Percentiles rank a stretch among this genome's conserved stretches.
phyloP scores from a whole-genome alignment of 2,113 vertebrate genomes.

The Bos taurus region ARS-UCD2.0 NC_037330.1:72120001-72120500 shows the following conservation, averaged over 20 bases:
- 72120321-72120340: neutral
- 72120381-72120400: neutral
- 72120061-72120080: neutral
- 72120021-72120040: neutral
- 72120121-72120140: neutral
- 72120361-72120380: neutral
- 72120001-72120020: neutral
- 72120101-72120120: neutral
- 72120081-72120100: neutral
- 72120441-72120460: neutral
- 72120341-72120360: neutral
- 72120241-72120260: neutral
- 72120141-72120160: neutral
- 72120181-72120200: neutral
- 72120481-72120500: neutral
- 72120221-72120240: neutral
- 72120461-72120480: neutral
- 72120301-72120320: neutral
- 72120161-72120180: neutral
- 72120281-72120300: neutral
- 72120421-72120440: neutral
- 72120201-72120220: neutral
- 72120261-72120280: neutral
- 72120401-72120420: neutral
- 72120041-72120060: neutral